Percentiles rank a stretch among this genome's conserved stretches.
phyloP scores from a whole-genome alignment of 2,113 vertebrate genomes.

The Riparia riparia region DNA sequence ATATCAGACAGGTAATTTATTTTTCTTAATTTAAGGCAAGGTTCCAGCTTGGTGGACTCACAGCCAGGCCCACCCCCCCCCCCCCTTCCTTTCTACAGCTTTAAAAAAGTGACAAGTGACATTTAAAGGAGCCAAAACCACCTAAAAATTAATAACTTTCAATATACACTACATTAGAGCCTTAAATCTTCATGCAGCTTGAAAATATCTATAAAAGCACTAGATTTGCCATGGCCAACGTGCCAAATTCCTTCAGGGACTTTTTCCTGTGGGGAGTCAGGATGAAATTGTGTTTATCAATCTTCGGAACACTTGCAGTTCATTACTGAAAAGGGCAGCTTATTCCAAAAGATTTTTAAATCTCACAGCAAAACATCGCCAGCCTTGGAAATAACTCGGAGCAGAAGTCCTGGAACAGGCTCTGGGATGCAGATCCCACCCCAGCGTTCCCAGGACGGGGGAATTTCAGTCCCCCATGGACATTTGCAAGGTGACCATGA shows the following conservation, averaged over 20 bases:
- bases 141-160: conserved; percentile 3
- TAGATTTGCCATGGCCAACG: neutral
- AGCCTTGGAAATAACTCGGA: neutral
- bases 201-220: neutral
- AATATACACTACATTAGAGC: neutral
- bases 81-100: neutral
- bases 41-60: neutral
- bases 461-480: neutral
- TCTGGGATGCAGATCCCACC: neutral
- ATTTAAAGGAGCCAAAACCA: neutral
- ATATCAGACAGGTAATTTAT: neutral
- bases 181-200: neutral
- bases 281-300: conserved; percentile 28
- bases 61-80: neutral
- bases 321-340: neutral
- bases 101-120: neutral
- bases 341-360: neutral
- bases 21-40: neutral
- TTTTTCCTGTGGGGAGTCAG: neutral
- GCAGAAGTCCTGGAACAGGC: neutral
- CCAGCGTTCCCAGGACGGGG: neutral
- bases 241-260: neutral
- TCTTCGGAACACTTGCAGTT: neutral
- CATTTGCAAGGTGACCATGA: neutral
- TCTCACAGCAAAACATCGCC: neutral